These are phyloP conservation scores for Drosophila mettleri DNA, from an alignment of 2,888 invertebrate genomes.

Conservation along the genomic window DNA sequence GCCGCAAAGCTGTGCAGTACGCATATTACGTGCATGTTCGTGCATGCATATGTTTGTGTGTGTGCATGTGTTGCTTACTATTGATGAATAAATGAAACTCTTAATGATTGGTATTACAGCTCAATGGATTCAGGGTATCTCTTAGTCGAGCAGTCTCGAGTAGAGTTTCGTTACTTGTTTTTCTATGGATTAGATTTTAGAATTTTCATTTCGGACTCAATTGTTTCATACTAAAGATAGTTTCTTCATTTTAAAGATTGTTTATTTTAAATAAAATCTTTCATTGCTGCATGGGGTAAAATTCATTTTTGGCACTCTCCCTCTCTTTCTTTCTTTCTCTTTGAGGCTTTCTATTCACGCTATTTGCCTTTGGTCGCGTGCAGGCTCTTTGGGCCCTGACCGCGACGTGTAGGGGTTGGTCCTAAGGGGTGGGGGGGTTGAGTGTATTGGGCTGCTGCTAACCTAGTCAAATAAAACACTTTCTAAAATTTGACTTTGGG, in stretches of 20 bases:
- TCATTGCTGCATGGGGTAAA: not conserved
- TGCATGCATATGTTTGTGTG: too few species aligned
- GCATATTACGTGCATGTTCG: too few species aligned
- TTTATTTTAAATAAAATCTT: slow-evolving; percentile 2
- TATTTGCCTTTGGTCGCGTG: slow-evolving; percentile 44
- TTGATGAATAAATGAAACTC: too few species aligned
- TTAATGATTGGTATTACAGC: too few species aligned
- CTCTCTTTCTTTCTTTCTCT: not conserved
- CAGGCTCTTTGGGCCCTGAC: slow-evolving; percentile 20
- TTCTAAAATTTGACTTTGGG: slow-evolving; percentile 79
- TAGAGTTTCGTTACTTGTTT: too few species aligned
- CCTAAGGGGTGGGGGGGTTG: not conserved
- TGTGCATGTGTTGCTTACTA: too few species aligned
- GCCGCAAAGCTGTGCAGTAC: too few species aligned
- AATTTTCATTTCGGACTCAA: too few species aligned
- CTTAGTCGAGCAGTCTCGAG: too few species aligned
- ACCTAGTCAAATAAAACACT: slow-evolving; percentile 81
- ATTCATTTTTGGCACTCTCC: not conserved
- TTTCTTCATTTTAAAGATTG: not conserved
- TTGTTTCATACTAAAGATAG: too few species aligned
- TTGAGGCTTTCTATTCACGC: not conserved
- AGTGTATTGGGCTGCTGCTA: slow-evolving; percentile 37
- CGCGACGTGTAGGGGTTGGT: slow-evolving; percentile 3
- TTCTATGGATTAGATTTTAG: too few species aligned
- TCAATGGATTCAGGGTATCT: too few species aligned